Percentiles rank a stretch among this genome's conserved stretches.
Conservation (phyloP, 2,113 vertebrate species). For the Lathamus discolor region DNA sequence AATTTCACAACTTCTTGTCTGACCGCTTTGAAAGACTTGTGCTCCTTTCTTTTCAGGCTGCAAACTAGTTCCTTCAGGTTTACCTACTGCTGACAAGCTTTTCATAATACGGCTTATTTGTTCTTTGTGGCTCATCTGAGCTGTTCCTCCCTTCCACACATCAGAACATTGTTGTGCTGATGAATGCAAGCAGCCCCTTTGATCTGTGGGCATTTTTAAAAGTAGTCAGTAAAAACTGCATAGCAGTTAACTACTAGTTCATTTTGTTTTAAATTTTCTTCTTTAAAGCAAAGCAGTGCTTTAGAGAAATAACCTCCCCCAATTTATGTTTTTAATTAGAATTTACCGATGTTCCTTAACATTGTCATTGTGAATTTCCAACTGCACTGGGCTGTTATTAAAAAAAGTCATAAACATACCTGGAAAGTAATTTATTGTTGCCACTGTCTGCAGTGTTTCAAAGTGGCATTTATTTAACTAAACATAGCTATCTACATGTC, state of each 20-base stretch:
- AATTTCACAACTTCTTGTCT: neutral
- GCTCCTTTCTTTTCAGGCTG: neutral
- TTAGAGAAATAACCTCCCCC: neutral
- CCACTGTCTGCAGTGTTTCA: neutral
- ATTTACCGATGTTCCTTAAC: neutral
- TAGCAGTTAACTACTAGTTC: neutral
- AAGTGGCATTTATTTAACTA: neutral
- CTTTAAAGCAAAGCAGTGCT: neutral
- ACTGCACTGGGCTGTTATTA: neutral
- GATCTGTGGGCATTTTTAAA: neutral
- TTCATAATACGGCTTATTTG: neutral
- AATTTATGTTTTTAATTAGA: neutral
- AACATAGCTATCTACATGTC: neutral
- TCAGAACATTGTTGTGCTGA: neutral
- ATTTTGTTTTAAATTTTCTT: neutral
- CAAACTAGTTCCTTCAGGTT: neutral
- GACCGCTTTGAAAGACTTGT: neutral
- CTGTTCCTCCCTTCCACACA: neutral
- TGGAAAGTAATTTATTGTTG: neutral
- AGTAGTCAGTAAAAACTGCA: neutral
- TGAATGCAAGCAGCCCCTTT: neutral
- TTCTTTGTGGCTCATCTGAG: neutral
- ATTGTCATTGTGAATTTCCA: neutral
- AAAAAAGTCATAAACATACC: neutral
- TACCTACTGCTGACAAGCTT: neutral